phyloP scores from a whole-genome alignment of 2,888 invertebrate genomes.

The Brenthis daphne region DNA sequence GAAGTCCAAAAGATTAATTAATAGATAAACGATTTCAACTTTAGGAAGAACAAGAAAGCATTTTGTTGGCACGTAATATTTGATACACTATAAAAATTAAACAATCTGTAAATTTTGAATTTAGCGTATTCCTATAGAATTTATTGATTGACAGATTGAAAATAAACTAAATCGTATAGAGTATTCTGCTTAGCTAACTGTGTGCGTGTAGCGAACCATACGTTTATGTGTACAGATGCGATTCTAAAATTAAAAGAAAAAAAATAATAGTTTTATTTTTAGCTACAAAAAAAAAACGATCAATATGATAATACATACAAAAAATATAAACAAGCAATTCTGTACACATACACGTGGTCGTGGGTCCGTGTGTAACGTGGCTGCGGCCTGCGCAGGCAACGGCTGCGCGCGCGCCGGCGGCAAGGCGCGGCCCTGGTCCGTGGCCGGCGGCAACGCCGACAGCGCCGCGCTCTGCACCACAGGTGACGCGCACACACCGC shows the following conservation, averaged over 20 bases:
- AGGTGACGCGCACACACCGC: slow-evolving; percentile 51
- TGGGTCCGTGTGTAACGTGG: slow-evolving; percentile 43
- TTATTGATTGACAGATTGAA: neutral
- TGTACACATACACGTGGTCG: slow-evolving; percentile 19
- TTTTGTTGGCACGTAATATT: too few species aligned
- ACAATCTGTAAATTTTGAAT: neutral
- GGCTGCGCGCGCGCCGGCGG: slow-evolving; percentile 73
- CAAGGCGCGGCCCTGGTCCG: slow-evolving; percentile 79
- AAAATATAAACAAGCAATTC: neutral
- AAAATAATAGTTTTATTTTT: neutral
- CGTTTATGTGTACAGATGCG: slow-evolving; percentile 17
- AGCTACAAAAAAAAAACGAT: too few species aligned
- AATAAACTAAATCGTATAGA: slow-evolving; percentile 3
- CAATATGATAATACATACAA: too few species aligned
- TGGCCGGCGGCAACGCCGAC: slow-evolving; percentile 75
- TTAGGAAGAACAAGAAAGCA: too few species aligned
- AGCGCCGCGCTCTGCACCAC: slow-evolving; percentile 71
- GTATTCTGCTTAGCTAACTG: slow-evolving; percentile 27
- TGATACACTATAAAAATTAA: too few species aligned
- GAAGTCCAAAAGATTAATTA: too few species aligned
- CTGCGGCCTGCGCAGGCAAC: slow-evolving; percentile 59
- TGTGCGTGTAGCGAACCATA: slow-evolving; percentile 12
- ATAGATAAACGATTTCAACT: too few species aligned
- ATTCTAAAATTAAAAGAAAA: neutral
- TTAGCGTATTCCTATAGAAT: neutral